Percentiles rank a stretch among this genome's conserved stretches.
Evolutionary conservation across 2,797 vertebrate genomes (phyloP).

Genomic region (Eremophila alpestris): DNA sequence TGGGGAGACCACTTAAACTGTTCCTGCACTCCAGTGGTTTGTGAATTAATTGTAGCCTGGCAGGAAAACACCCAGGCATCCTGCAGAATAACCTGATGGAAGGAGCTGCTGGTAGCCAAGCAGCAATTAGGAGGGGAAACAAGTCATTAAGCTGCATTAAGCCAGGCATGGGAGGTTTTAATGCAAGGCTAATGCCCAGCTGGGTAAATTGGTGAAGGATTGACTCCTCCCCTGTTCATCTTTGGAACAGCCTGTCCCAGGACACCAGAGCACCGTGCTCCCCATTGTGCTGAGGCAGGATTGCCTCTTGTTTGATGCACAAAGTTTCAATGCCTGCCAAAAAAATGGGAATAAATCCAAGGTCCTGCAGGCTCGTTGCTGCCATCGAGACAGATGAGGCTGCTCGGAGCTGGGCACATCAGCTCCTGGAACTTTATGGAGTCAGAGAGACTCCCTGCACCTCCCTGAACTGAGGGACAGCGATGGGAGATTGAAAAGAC

Average conservation of each 20-base stretch:
- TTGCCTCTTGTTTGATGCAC: neutral
- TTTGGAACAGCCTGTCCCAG: neutral
- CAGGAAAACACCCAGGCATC: constrained; percentile 62
- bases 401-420: neutral
- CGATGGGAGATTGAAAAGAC: constrained; percentile 9
- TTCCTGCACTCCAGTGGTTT: constrained; percentile 51
- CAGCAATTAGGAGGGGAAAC: constrained; percentile 55
- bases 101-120: constrained; percentile 49
- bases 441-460: neutral
- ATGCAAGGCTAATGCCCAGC: neutral
- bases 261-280: neutral
- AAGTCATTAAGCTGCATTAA: constrained; percentile 48
- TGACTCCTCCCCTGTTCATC: neutral
- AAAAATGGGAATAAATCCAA: neutral
- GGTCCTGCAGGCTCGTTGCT: neutral
- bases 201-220: neutral
- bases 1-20: constrained; percentile 51
- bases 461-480: neutral
- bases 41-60: constrained; percentile 67
- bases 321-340: neutral
- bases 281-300: neutral
- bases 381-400: neutral
- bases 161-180: neutral
- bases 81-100: constrained; percentile 58
- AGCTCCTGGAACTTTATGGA: constrained; percentile 15